These are phyloP conservation scores for Pelobates fuscus DNA, from an alignment of 2,113 vertebrate genomes.

Conservation along the genomic window DNA sequence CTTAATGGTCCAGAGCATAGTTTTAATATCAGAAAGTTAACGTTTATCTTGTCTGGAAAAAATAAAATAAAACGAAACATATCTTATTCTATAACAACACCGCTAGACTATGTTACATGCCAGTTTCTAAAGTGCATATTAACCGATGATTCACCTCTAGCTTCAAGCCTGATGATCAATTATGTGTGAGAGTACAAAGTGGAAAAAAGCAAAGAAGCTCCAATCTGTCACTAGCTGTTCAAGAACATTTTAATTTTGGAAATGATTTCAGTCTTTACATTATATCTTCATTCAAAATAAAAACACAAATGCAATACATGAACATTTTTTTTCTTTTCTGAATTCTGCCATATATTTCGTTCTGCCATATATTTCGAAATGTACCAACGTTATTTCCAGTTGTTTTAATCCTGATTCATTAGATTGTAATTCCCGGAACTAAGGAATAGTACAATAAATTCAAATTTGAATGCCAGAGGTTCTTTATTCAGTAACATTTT, in stretches of 20 bases:
- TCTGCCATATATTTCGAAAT: no score
- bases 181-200: conserved; percentile 24
- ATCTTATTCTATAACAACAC: conserved; percentile 18
- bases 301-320: no score
- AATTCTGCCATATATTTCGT: no score
- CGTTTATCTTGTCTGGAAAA: conserved; percentile 20
- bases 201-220: neutral
- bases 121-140: conserved; percentile 46
- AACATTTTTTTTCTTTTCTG: no score
- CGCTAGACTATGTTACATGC: conserved; percentile 13
- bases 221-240: neutral
- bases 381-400: no score
- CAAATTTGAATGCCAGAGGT: no score
- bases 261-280: neutral
- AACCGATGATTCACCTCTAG: conserved; percentile 43
- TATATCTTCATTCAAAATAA: no score
- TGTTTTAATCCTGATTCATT: no score
- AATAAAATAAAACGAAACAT: neutral
- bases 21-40: conserved; percentile 36
- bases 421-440: no score
- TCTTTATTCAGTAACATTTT: no score
- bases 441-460: no score
- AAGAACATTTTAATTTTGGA: neutral
- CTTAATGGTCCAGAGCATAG: conserved; percentile 17
- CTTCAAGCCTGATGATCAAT: conserved; percentile 26